Conservation (phyloP, 1,140 invertebrate genomes). For the Nixonia krombeini region DNA sequence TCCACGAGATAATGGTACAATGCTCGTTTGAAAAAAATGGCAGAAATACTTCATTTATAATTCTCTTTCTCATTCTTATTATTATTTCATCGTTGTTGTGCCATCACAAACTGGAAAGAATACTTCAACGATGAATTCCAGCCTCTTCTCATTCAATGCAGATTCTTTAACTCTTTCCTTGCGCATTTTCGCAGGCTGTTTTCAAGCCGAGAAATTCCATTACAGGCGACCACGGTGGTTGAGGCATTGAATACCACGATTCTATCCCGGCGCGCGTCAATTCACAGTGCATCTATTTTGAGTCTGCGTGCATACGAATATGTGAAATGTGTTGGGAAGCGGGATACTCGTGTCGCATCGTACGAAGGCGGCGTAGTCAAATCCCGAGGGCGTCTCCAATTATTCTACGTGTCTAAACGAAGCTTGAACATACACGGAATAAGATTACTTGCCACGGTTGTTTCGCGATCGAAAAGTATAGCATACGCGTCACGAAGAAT, state of each 20-base stretch:
- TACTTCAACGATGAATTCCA: slow-evolving; percentile 33
- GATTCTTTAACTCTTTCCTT: slow-evolving; percentile 36
- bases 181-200: slow-evolving; percentile 38
- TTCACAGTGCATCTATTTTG: slow-evolving; percentile 29
- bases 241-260: slow-evolving; percentile 19
- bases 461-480: slow-evolving; percentile 25
- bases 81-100: slow-evolving; percentile 44
- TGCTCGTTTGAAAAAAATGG: slow-evolving; percentile 12
- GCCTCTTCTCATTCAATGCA: slow-evolving; percentile 38
- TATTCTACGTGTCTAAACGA: slow-evolving; percentile 43
- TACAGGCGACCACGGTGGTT: slow-evolving; percentile 34
- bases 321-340: slow-evolving; percentile 29
- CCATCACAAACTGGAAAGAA: slow-evolving; percentile 36
- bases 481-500: slow-evolving; percentile 27
- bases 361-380: slow-evolving; percentile 23
- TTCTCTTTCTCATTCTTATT: slow-evolving; percentile 34
- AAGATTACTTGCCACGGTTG: slow-evolving; percentile 41
- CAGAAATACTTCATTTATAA: slow-evolving; percentile 39
- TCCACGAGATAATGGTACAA: slow-evolving; percentile 20
- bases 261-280: slow-evolving; percentile 22
- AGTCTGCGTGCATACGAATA: background rate
- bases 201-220: slow-evolving; percentile 36
- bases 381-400: slow-evolving; percentile 40
- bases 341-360: slow-evolving; percentile 12
- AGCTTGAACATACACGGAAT: slow-evolving; percentile 38